Evolutionary conservation across 2,888 invertebrate genomes (phyloP).

Genomic region (Patella pellucida): DNA sequence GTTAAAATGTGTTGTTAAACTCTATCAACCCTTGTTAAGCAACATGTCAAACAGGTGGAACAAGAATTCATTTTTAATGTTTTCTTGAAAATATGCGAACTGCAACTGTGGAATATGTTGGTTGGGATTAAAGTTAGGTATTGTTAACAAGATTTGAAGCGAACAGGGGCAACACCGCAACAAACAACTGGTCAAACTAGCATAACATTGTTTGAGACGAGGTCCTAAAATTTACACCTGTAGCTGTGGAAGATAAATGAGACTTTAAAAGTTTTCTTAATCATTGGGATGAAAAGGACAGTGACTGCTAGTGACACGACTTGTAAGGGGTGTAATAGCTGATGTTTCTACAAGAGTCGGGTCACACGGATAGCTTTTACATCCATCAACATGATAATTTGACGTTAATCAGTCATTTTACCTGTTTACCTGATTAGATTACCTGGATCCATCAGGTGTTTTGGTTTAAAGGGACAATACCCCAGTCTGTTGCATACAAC

Average conservation of each 20-base stretch:
- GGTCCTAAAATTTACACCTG: conserved; percentile 1
- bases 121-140: too few relatives aligned
- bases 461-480: background rate
- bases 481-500: conserved; percentile 6
- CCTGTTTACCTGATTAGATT: conserved; percentile 5
- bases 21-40: too few relatives aligned
- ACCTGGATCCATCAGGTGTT: background rate
- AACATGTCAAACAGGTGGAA: too few relatives aligned
- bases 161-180: too few relatives aligned
- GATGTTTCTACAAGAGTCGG: background rate
- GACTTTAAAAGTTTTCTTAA: conserved; percentile 6
- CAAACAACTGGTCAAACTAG: too few relatives aligned
- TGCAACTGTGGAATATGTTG: too few relatives aligned
- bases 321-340: conserved; percentile 2
- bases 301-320: background rate
- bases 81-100: too few relatives aligned
- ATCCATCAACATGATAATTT: conserved; percentile 4
- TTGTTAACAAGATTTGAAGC: too few relatives aligned
- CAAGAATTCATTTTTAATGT: too few relatives aligned
- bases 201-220: too few relatives aligned
- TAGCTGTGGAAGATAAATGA: background rate
- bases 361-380: conserved; percentile 7
- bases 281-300: background rate
- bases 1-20: too few relatives aligned
- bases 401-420: conserved; percentile 1